These are phyloP conservation scores for Sceliomorpha sp. DNA, from an alignment of 2,888 invertebrate genomes.

Conservation along the genomic window DNA sequence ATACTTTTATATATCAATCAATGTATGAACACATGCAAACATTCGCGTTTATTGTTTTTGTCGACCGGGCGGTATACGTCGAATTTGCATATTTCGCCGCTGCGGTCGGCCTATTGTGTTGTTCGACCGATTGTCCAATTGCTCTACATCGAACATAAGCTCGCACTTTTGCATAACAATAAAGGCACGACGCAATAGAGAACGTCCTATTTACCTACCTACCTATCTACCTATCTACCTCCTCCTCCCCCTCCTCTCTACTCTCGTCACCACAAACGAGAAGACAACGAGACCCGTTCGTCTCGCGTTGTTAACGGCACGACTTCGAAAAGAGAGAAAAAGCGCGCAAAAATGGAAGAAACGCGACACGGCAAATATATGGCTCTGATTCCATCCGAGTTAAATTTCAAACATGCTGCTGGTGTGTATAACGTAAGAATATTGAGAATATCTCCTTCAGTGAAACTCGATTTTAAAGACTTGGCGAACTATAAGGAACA, in stretches of 20 bases:
- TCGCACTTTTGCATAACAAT: constrained; percentile 77
- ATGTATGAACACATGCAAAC: constrained; percentile 76
- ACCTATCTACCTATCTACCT: too few species aligned
- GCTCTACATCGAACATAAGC: constrained; percentile 75
- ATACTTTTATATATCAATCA: constrained; percentile 75
- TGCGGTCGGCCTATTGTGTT: constrained; percentile 71
- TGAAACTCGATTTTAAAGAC: constrained; percentile 58
- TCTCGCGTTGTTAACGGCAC: constrained; percentile 3
- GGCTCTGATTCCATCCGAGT: constrained; percentile 52
- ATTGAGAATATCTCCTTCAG: constrained; percentile 57
- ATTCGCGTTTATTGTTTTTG: constrained; percentile 77
- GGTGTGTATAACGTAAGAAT: constrained; percentile 55
- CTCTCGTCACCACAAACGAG: not conserved
- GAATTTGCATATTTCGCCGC: constrained; percentile 75
- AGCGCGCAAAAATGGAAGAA: constrained; percentile 37
- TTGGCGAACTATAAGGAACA: constrained; percentile 57
- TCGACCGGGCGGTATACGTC: constrained; percentile 63
- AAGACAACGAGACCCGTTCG: constrained; percentile 2
- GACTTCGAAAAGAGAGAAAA: constrained; percentile 13
- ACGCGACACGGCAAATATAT: constrained; percentile 19
- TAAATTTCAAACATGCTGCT: constrained; percentile 51
- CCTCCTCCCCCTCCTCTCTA: too few species aligned
- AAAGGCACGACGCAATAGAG: constrained; percentile 66
- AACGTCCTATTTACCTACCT: constrained; percentile 49
- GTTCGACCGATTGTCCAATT: constrained; percentile 73